phyloP scores from a whole-genome alignment of 1,140 invertebrate species.

The Eriosoma lanigerum region DNA sequence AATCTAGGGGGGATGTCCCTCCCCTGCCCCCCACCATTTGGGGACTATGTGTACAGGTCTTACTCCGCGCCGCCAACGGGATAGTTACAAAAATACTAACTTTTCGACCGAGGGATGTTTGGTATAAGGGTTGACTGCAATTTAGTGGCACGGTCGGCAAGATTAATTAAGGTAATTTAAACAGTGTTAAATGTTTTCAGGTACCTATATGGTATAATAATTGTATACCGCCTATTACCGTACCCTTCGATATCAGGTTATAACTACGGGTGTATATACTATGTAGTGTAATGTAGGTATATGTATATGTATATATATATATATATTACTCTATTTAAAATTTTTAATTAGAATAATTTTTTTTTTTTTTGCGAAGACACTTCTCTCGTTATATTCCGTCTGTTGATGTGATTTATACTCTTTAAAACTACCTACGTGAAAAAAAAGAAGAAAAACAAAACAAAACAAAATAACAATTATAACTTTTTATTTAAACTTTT shows the following conservation, averaged over 20 bases:
- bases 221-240: too few species aligned
- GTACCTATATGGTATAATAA: background rate
- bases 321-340: background rate
- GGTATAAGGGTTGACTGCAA: background rate
- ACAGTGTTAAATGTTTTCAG: slow-evolving; percentile 11
- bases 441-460: background rate
- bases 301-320: too few species aligned
- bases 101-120: background rate
- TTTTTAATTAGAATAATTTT: slow-evolving; percentile 6
- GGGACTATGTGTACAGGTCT: too few species aligned
- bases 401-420: slow-evolving; percentile 14
- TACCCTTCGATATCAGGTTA: too few species aligned
- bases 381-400: background rate
- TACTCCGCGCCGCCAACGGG: too few species aligned
- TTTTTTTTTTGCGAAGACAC: background rate
- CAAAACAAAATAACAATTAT: too few species aligned
- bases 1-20: too few species aligned
- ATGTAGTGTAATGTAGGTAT: background rate
- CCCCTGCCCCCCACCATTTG: too few species aligned
- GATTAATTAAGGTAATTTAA: slow-evolving; percentile 27
- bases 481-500: slow-evolving; percentile 33
- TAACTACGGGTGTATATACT: background rate
- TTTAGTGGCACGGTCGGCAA: background rate
- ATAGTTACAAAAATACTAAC: too few species aligned
- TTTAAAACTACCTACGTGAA: background rate